phyloP scores from a whole-genome alignment of 2,113 vertebrate genomes.

The Danionella cerebrum region DNA sequence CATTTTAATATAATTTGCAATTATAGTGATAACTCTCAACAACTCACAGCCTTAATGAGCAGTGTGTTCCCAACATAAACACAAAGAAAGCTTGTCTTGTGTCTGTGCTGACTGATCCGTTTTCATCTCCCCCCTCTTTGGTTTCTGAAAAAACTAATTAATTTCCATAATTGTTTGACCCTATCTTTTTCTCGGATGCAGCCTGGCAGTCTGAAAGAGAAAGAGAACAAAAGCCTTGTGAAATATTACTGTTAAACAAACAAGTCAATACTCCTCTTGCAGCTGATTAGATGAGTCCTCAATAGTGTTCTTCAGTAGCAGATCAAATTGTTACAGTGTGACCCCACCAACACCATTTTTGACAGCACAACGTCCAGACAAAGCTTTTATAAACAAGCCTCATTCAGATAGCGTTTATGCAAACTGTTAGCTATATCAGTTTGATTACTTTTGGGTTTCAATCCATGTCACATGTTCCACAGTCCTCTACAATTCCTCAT shows the following conservation, averaged over 20 bases:
- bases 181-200: slow-evolving; percentile 59
- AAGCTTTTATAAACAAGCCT: slow-evolving; percentile 44
- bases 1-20: slow-evolving; percentile 34
- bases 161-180: slow-evolving; percentile 71
- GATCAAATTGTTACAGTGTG: slow-evolving; percentile 65
- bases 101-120: slow-evolving; percentile 52
- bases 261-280: slow-evolving; percentile 64
- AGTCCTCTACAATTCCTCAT: no score
- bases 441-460: no score
- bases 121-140: slow-evolving; percentile 53
- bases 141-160: slow-evolving; percentile 68
- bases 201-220: slow-evolving; percentile 29
- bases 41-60: slow-evolving; percentile 32
- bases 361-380: slow-evolving; percentile 66
- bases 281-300: slow-evolving; percentile 58
- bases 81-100: slow-evolving; percentile 53
- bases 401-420: slow-evolving; percentile 53
- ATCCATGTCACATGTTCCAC: no score
- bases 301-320: slow-evolving; percentile 49
- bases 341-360: no score
- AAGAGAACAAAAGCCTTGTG: slow-evolving; percentile 35
- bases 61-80: slow-evolving; percentile 17
- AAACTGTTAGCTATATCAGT: slow-evolving; percentile 50
- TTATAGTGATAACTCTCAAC: slow-evolving; percentile 40
- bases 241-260: slow-evolving; percentile 56